Evolutionary conservation across 2,113 vertebrate genomes (phyloP).

Genomic region (Dipodomys stephensi): DNA sequence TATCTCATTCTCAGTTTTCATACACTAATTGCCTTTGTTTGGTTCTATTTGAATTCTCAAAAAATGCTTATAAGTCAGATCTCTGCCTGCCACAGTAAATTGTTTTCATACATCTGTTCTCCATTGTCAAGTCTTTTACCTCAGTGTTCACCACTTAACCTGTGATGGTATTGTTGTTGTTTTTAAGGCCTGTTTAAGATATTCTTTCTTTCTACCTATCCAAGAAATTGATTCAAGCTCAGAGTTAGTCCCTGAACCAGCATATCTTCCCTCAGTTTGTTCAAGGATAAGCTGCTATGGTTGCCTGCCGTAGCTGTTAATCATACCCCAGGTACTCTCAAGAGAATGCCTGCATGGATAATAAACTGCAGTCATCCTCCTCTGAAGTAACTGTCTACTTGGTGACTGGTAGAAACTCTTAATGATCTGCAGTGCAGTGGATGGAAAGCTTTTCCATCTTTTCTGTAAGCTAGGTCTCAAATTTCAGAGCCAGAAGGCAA

Average conservation of each 20-base stretch:
- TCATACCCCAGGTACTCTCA: neutral
- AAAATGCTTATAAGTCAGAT: conserved; percentile 17
- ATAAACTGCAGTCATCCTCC: neutral
- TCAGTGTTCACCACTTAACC: neutral
- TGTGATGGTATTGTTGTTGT: neutral
- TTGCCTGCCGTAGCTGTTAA: neutral
- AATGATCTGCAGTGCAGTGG: neutral
- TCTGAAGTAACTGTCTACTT: neutral
- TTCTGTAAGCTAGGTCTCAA: neutral
- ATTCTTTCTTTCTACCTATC: conserved; percentile 1
- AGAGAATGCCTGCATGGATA: neutral
- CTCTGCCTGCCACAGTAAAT: neutral
- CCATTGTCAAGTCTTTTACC: neutral
- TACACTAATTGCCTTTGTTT: conserved; percentile 21
- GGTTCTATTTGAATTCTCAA: conserved; percentile 16
- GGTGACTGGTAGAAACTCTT: neutral
- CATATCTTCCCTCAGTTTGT: neutral
- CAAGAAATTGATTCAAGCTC: neutral
- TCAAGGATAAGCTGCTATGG: neutral
- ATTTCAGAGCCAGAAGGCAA: neutral
- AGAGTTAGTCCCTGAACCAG: neutral
- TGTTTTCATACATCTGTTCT: neutral
- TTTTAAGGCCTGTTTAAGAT: neutral
- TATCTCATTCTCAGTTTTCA: conserved; percentile 11
- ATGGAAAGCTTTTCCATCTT: neutral